Evolutionary conservation across 2,113 vertebrate genomes (phyloP), one percentile per base, ranked within the genome.

Genomic region (Plecotus auritus): DNA sequence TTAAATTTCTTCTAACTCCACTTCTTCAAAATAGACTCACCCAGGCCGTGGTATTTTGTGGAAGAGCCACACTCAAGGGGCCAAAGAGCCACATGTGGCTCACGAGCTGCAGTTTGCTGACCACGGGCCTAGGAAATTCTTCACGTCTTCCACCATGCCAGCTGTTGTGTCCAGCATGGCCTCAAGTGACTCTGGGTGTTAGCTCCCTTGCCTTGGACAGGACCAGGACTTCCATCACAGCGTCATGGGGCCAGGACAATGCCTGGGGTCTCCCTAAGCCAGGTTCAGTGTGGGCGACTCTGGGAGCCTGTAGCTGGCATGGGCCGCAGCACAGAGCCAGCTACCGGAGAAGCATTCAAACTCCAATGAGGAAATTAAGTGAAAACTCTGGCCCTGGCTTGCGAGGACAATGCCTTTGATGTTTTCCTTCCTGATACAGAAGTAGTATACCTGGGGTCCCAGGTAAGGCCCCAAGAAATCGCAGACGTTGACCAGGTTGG

Each of bases 261-360:
- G 98, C 97, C 98, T 74, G 32, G 99, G 26, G 99, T 99, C 84
- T 99, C 99, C 0, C 99, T 99, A 1, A 74, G 99, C 98, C 96
- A 99, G 99, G 0, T 89, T 98, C 92, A 97, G 92, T 96, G 98
- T 98, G 11, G 98, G 98, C 1, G 97, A 98, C 2, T 40, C 96
- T 1, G 37, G 49, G 2, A 93, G 97, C 78, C 97, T 98, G 54
- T 98, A 98, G 67, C 98, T 98, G 96, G 97, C 87, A 64, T 92
- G 96, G 22, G 97, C 94, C 76, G 95, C 95, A 78, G 98, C 97
- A 0, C 97, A 98, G 9, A 98, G 97, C 91, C 98, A 98, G 78
- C 98, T 85, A 8, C 99, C 96, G 49, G 99, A 99, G 97, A 99
- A 99, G 56, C 99, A 98, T 96, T 99, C 99, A 0, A 99, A 99